Percentiles rank a stretch among this genome's conserved stretches.
Evolutionary conservation across 2,888 invertebrate species (phyloP).

Genomic region (Orthosia gothica): DNA sequence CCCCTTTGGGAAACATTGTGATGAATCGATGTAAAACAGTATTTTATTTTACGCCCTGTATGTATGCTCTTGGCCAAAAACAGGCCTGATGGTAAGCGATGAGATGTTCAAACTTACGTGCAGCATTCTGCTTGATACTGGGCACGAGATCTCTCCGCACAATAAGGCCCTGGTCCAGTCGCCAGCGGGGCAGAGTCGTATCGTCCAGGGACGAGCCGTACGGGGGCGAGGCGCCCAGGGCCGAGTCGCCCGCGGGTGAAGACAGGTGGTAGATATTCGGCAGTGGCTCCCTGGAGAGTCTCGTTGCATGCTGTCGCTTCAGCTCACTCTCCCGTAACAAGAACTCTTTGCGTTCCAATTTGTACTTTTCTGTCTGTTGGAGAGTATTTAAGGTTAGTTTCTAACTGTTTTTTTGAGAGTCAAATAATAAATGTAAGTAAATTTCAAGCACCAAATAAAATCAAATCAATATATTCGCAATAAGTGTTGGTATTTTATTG

Average conservation of each 20-base stretch:
- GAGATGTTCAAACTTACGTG: conserved; percentile 28
- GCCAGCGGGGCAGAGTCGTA: conserved; percentile 57
- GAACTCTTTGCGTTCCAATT: conserved; percentile 68
- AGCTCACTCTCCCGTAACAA: conserved; percentile 73
- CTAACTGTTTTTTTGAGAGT: too few species aligned
- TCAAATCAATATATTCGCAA: too few species aligned
- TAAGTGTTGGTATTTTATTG: too few species aligned
- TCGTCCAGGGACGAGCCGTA: conserved; percentile 34
- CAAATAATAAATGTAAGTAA: too few species aligned
- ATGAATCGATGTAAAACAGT: neutral
- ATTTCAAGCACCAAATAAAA: too few species aligned
- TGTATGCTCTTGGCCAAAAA: too few species aligned
- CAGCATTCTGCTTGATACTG: conserved; percentile 47
- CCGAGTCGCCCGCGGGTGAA: neutral
- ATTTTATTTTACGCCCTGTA: too few species aligned
- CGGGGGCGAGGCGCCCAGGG: conserved; percentile 14
- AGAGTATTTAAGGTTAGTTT: neutral
- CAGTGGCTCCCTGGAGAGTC: conserved; percentile 71
- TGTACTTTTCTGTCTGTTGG: conserved; percentile 69
- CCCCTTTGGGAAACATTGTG: neutral
- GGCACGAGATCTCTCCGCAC: conserved; percentile 45
- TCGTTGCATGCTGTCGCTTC: conserved; percentile 73
- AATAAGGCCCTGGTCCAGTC: conserved; percentile 66
- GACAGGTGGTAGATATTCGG: conserved; percentile 77
- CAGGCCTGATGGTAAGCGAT: too few species aligned